Evolutionary conservation across 2,888 invertebrate genomes (phyloP), one percentile per base, ranked within the genome.

Genomic region (Capitulum mitella): DNA sequence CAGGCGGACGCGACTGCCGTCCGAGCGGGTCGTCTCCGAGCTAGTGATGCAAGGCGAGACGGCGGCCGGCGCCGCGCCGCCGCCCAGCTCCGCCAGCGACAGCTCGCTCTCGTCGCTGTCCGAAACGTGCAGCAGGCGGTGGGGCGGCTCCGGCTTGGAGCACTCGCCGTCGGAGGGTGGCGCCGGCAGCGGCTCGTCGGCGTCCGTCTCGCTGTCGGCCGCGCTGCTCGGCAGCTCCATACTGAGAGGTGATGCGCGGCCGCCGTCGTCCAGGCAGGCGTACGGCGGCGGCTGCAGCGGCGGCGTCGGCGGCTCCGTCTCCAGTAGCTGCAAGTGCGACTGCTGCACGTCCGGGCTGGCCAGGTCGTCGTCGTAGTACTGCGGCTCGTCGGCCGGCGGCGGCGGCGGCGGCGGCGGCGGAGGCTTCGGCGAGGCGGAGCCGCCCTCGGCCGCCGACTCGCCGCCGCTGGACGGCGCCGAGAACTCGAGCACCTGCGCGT

Each of bases 331-430:
- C 37, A 70, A 10, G 37, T 70, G 70, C 70, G 70, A 12, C 70
- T 32, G 70, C 22, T 32, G 37, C 34, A 32, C 70, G 37, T 70
- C 70, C 26, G 70, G 37, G 37, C 70, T 70, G 22, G 70, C 34
- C 37, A 70, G 70, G 37, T 70, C 70, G 70, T 70, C 70, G 70
- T 70, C 70, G 22, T 70, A 70, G 70, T 70, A 70, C 5, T 32
- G 10, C 1, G n/a, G 14, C 32, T 61, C 61, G 32, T 29, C 61
- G 12, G 16, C 51, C 19, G 16, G 19, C 51, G 22, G 19, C 51
- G 32, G 26, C n/a, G 29, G 58, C 10, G 58, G 58, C 58, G 29
- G 58, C 58, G 16, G 58, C 3, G n/a, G 6, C n/a, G n/a, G n/a
- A 8, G 3, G 58, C 10, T 5, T 29, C 58, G 58, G 51, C 51